Evolutionary conservation across 2,113 vertebrate species (phyloP).

Genomic region (Probosciger aterrimus): DNA sequence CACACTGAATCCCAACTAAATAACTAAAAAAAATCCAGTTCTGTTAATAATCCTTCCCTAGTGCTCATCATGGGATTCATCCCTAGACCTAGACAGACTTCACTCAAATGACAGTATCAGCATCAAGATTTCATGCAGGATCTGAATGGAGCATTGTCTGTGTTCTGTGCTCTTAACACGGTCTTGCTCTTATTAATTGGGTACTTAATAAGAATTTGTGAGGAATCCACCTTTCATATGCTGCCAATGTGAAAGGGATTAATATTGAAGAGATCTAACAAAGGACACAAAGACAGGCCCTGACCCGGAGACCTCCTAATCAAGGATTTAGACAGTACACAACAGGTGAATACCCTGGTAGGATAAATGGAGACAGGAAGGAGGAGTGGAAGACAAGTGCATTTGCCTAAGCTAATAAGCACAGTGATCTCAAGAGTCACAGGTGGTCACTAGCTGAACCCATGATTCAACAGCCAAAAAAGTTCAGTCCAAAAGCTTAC

Average conservation of each 20-base stretch:
- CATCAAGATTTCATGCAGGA: constrained; percentile 18
- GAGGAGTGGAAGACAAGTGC: constrained; percentile 37
- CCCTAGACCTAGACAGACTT: neutral
- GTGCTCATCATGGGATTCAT: neutral
- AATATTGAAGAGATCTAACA: constrained; percentile 58
- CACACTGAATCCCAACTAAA: neutral
- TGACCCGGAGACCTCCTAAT: constrained; percentile 53
- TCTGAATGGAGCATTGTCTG: constrained; percentile 44
- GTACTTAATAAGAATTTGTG: constrained; percentile 51
- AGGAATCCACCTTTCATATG: constrained; percentile 59
- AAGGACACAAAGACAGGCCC: constrained; percentile 56
- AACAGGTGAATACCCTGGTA: constrained; percentile 49
- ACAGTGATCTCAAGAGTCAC: constrained; percentile 50
- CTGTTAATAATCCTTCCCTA: neutral
- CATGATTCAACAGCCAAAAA: constrained; percentile 30
- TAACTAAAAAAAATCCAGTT: neutral
- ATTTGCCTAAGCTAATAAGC: constrained; percentile 58
- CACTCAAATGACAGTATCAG: constrained; percentile 32
- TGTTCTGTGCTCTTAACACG: neutral
- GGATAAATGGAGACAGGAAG: constrained; percentile 59
- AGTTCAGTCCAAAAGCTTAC: constrained; percentile 21
- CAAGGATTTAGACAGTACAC: constrained; percentile 51
- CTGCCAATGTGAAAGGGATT: constrained; percentile 51
- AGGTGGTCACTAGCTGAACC: constrained; percentile 49
- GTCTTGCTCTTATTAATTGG: constrained; percentile 52